These are phyloP conservation scores for Sebastes hubbsi DNA, from an alignment of 2,797 vertebrate species.

Conservation along the genomic window DNA sequence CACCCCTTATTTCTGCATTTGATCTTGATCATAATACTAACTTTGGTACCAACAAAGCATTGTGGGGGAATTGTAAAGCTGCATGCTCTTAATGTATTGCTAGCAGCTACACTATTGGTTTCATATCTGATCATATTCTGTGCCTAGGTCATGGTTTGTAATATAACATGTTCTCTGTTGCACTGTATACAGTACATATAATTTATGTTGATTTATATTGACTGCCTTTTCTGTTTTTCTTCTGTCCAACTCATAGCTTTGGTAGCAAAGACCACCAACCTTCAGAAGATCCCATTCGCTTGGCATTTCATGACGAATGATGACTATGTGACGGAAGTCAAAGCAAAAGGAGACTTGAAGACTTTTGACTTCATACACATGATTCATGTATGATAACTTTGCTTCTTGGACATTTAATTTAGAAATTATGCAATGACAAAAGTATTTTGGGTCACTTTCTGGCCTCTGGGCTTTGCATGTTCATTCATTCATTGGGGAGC, in stretches of 20 bases:
- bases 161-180: neutral
- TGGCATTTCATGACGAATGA: conserved; percentile 85
- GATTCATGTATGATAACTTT: conserved; percentile 85
- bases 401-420: neutral
- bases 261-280: conserved; percentile 79
- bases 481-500: neutral
- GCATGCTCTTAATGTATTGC: neutral
- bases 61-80: neutral
- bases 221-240: neutral
- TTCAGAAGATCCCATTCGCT: conserved; percentile 84
- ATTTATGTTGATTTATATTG: neutral
- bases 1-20: no score
- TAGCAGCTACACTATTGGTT: no score
- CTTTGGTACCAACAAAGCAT: neutral
- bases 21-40: neutral
- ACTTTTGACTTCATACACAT: conserved; percentile 92
- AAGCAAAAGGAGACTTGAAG: conserved; percentile 76
- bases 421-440: neutral
- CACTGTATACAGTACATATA: neutral
- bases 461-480: neutral
- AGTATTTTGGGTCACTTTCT: no score
- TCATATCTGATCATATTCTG: no score
- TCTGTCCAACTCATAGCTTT: conserved; percentile 41
- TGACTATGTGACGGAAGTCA: conserved; percentile 78
- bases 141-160: no score